Evolutionary conservation across 2,113 vertebrate genomes (phyloP).

Genomic region (Coptodon rendalli): DNA sequence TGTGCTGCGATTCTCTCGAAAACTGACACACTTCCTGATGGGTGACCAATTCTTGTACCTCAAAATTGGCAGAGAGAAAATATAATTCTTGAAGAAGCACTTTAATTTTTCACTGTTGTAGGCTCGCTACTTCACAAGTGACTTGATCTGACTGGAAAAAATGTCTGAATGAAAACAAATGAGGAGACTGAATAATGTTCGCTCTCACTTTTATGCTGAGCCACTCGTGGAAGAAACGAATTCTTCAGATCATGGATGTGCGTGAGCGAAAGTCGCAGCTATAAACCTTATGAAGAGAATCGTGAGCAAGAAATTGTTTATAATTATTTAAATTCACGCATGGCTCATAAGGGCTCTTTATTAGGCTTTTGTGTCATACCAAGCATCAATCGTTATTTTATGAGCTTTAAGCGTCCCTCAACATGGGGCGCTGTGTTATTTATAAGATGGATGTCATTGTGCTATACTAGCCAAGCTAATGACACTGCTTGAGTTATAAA

Average conservation of each 20-base stretch:
- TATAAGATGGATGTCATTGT: constrained; percentile 1
- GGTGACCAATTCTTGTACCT: neutral
- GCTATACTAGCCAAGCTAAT: constrained; percentile 20
- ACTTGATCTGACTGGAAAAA: neutral
- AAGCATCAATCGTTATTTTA: neutral
- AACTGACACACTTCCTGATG: constrained; percentile 5
- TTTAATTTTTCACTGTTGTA: neutral
- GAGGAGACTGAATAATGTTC: neutral
- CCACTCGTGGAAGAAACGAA: neutral
- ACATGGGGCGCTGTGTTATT: neutral
- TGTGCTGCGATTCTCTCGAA: neutral
- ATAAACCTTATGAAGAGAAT: neutral
- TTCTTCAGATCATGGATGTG: neutral
- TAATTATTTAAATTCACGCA: neutral
- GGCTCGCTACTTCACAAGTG: neutral
- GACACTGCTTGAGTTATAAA: constrained; percentile 55
- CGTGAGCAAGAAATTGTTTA: neutral
- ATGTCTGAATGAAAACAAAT: neutral
- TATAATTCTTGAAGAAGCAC: neutral
- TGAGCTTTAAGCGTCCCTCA: neutral
- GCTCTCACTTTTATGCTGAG: neutral
- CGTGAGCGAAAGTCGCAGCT: neutral
- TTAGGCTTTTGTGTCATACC: neutral
- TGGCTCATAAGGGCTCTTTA: neutral
- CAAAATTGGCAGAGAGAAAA: neutral